Evolutionary conservation across 2,888 invertebrate species (phyloP), one percentile per base, ranked within the genome.

Genomic region (Platypus cylindrus): DNA sequence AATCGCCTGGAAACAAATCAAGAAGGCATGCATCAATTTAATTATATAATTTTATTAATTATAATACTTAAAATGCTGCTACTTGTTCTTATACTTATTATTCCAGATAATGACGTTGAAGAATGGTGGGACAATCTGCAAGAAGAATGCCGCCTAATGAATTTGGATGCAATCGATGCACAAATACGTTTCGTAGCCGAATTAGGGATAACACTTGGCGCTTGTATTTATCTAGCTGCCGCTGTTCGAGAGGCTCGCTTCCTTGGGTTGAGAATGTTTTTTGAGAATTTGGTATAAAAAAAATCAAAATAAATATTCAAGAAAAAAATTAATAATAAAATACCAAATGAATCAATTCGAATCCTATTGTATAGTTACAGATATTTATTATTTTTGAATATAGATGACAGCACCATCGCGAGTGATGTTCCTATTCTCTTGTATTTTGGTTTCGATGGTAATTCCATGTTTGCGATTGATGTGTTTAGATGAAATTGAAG

Each of bases 391-490:
- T 28, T 9, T 28, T 61, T 63, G 24, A n/a, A n/a, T n/a, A n/a
- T 56, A 87, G 85, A 80, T 76, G 72, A 84, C 84, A 1, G 85
- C 85, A 5, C 90, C 90, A 1, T 82, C 84, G 2, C 70, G 97
- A 46, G 87, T 94, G 0, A 83, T 97, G 80, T 97, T 95, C 60
- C 70, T 95, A 36, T 75, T 90, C 54, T 93, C 97, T 0, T 94
- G 94, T 53, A 71, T 85, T 34, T 68, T 95, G 40, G 83, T 94
- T 71, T 67, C 91, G 55, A 66, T 78, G 9, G 17, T 40, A 4
- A 77, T 94, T 58, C 86, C 94, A 8, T 78, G 84, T 39, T 61
- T 95, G 32, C 67, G 97, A 39, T 65, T 93, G 12, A 72, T 80
- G 41, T 97, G 95, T 52, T 71, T 78, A 14, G 81, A 86, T 36